phyloP scores from a whole-genome alignment of 2,888 invertebrate species.

The Boloria euphrosyne region DNA sequence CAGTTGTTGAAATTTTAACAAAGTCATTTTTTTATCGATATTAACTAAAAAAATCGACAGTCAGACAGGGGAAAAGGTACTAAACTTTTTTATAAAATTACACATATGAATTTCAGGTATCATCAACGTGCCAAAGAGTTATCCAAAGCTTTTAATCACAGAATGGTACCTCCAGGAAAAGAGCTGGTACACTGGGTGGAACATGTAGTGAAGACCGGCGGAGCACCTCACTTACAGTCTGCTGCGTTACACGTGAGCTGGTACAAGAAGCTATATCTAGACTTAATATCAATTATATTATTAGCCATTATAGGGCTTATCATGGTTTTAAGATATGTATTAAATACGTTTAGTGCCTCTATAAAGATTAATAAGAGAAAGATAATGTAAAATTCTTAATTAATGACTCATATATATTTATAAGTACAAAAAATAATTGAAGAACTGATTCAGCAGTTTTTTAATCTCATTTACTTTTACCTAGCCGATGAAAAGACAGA shows the following conservation, averaged over 20 bases:
- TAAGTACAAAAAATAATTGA: too few species aligned
- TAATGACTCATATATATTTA: too few species aligned
- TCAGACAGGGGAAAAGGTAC: too few species aligned
- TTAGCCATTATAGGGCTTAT: not conserved
- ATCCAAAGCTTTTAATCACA: conserved; percentile 56
- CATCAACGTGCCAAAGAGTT: conserved; percentile 50
- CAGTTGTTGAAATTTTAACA: too few species aligned
- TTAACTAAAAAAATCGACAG: too few species aligned
- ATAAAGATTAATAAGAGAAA: not conserved
- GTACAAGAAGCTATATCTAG: conserved; percentile 58
- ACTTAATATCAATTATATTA: conserved; percentile 44
- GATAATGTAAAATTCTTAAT: too few species aligned
- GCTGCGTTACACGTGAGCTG: conserved; percentile 51
- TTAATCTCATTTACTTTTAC: too few species aligned
- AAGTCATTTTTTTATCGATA: too few species aligned
- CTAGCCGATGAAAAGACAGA: too few species aligned
- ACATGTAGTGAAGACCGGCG: conserved; percentile 55
- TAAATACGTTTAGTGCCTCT: not conserved
- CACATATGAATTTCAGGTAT: conserved; percentile 49
- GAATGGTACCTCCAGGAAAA: conserved; percentile 49
- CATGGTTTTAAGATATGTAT: not conserved
- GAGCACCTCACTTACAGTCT: conserved; percentile 57
- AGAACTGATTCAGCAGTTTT: too few species aligned
- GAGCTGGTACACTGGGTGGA: conserved; percentile 60
- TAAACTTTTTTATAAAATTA: too few species aligned